These are phyloP conservation scores for Gallinago solitaria DNA, from an alignment of 2,797 vertebrate genomes.

Conservation along the genomic window DNA sequence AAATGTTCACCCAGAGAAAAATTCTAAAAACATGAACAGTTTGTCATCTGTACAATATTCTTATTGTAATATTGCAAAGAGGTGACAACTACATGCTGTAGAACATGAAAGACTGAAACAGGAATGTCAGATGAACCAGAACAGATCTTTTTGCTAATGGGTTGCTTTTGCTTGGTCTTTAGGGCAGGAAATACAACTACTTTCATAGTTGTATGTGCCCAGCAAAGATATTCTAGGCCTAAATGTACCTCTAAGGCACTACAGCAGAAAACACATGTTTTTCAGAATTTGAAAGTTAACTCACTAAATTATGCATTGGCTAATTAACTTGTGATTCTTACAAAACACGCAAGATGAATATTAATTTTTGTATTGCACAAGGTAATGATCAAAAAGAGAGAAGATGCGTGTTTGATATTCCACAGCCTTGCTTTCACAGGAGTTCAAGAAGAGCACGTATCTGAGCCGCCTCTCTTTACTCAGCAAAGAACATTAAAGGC, in stretches of 20 bases:
- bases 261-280: not conserved
- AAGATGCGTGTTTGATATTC: not conserved
- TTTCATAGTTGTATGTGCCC: not conserved
- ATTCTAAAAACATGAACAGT: not conserved
- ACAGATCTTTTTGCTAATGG: not conserved
- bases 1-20: not conserved
- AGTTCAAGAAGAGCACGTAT: not conserved
- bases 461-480: not conserved
- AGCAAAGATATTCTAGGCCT: not conserved
- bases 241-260: not conserved
- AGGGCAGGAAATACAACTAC: not conserved
- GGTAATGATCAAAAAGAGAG: not conserved
- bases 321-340: constrained; percentile 58
- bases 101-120: not conserved
- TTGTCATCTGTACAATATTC: not conserved
- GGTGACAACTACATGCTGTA: not conserved
- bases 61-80: not conserved
- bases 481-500: not conserved
- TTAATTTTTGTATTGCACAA: not conserved
- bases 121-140: not conserved
- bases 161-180: not conserved
- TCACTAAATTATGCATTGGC: constrained; percentile 52
- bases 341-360: not conserved
- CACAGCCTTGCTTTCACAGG: not conserved
- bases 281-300: not conserved